Base-by-base conservation (phyloP, 2,113 vertebrate species). In the Pollachius pollachius region DNA sequence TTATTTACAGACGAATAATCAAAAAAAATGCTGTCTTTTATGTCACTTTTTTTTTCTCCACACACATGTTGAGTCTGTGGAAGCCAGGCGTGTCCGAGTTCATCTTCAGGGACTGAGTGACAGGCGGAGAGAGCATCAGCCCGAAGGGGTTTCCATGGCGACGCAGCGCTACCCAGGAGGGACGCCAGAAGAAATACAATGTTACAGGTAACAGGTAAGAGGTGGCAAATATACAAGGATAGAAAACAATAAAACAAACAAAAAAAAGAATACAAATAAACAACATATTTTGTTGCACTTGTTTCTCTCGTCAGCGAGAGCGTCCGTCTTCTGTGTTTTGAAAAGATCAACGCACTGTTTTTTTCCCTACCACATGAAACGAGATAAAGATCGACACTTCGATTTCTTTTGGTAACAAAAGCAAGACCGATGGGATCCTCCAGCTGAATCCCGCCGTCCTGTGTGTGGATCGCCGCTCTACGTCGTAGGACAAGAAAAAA, bases 1-100 rank as follows among this genome's bases (percentile, higher is more conserved):
- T 91, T 91, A 90, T 92, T 87, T 92, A 93, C 92, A 93, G 80
- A 89, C 72, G 87, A 67, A 85, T 17, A 57, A 16, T 16, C 15
- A 68, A 70, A 63, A 62, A 65, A 75, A 70, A 78, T 76, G 80
- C 75, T 68, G 65, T 66, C 80, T 73, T 69, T 74, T 74, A 71
- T 72, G 54, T 37, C 56, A 69, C 71, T 67, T 52, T 71, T 17
- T 19, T 59, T 61, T 59, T 13, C 41, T 48, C 41, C 12, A 48
- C 41, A 41, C 37, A 48, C 41, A 48, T 6, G 60, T 70, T 48
- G 37, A 48, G 41, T 48, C 41, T 9, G 7, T 48, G 41, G 41
- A 11, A 11, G 30, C 30, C 30, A 30, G 30, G 30, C 30, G 30
- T 30, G 30, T 30, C 3, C 5, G 30, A 80, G 76, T 17, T 80